Evolutionary conservation across 2,113 vertebrate genomes (phyloP), one percentile per base, ranked within the genome.

Genomic region (Psammodynastes pulverulentus): DNA sequence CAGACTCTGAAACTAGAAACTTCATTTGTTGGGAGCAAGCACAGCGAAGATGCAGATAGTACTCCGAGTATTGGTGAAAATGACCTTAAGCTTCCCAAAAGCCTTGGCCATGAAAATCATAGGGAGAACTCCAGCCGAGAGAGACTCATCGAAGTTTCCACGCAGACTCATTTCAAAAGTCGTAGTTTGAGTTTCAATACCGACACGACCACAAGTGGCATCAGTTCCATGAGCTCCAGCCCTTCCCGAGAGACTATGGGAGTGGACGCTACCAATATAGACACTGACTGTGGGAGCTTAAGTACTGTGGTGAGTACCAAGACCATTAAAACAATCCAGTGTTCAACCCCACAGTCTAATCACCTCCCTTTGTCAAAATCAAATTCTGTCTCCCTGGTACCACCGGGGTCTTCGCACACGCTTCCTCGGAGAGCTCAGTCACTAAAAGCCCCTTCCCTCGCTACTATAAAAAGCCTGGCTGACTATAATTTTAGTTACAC

Each of bases 221-320:
- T 99, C 97, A 99, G 99, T 96, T 99, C 99, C 52, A 99, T 99
- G 99, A 99, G 99, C 95, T 99, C 99, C 54, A 99, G 99, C 96
- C 99, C 99, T 23, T 99, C 99, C 29, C 97, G 99, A 91, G 99
- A 99, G 97, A 99, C 99, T 0, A 98, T 99, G 79, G 98, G 98
- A 93, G 97, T 98, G 0, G 99, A 99, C 62, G 95, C 98, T 54
- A 96, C 98, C 10, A 98, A 98, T 0, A 97, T 98, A 92, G 99
- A 99, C 93, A 99, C 99, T 10, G 99, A 99, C 97, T 99, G 98
- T 0, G 98, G 98, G 92, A 99, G 99, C 97, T 98, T 99, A 96
- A 99, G 99, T 97, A 99, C 99, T 4, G 99, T 99, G 48, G 98
- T 99, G 96, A 99, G 99, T 90, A 98, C 98, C 92, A 98, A 98